Percentiles rank a stretch among this genome's conserved stretches.
Conservation (phyloP, 2,113 vertebrate species). For the Rhipidura dahli region DNA sequence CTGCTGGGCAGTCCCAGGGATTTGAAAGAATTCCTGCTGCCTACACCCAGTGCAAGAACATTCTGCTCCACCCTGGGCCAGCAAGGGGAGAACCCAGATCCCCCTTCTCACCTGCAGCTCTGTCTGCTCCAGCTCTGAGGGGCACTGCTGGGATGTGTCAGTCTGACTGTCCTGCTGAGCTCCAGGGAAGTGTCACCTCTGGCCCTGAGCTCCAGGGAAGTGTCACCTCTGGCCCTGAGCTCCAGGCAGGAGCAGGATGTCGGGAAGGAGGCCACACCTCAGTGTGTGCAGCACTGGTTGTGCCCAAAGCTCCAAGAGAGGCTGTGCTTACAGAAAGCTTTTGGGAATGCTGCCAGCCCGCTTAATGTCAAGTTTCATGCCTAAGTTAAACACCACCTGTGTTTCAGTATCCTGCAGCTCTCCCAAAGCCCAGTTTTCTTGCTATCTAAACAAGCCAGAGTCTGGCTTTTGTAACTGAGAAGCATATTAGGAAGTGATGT, state of each 20-base stretch:
- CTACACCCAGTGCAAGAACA: background rate
- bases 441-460: background rate
- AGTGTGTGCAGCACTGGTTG: background rate
- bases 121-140: background rate
- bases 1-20: background rate
- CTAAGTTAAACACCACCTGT: background rate
- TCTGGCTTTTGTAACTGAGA: background rate
- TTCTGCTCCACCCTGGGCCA: background rate
- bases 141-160: background rate
- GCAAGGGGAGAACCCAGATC: background rate
- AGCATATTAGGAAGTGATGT: background rate
- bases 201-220: background rate
- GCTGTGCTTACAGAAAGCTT: background rate
- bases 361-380: background rate
- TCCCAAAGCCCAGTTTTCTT: background rate
- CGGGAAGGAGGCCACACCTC: background rate
- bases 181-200: background rate
- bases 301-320: background rate
- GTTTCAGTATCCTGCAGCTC: background rate
- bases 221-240: background rate
- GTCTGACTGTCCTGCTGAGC: background rate
- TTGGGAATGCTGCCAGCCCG: background rate
- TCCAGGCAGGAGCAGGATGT: background rate
- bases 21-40: background rate
- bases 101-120: background rate